These are phyloP conservation scores for Geopemphigus sp. DNA, from an alignment of 1,140 invertebrate genomes.

Conservation along the genomic window DNA sequence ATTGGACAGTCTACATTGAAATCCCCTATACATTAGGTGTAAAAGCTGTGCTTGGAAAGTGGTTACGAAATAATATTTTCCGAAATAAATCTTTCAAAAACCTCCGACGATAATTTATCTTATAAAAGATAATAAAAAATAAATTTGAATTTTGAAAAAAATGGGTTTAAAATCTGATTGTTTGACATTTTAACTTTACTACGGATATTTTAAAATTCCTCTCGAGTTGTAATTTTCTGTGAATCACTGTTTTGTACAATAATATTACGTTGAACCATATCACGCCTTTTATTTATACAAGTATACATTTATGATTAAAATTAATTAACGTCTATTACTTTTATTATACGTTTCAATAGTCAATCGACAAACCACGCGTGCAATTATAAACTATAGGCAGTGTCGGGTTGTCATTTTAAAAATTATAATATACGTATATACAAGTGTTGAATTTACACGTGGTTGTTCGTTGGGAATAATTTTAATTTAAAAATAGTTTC, in stretches of 20 bases:
- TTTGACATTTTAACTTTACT: too few relatives aligned
- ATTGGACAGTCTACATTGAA: background rate
- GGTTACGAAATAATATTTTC: background rate
- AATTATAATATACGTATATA: background rate
- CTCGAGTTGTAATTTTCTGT: too few relatives aligned
- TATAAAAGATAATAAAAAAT: background rate
- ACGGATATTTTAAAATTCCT: too few relatives aligned
- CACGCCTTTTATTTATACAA: too few relatives aligned
- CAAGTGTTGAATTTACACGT: background rate
- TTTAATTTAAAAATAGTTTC: conserved; percentile 9
- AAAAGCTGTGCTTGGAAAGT: conserved; percentile 2
- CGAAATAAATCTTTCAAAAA: conserved; percentile 22
- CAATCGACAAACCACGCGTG: too few relatives aligned
- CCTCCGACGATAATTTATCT: background rate
- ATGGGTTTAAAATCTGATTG: too few relatives aligned
- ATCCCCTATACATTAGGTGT: background rate
- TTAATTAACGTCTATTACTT: too few relatives aligned
- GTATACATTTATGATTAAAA: too few relatives aligned
- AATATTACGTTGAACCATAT: too few relatives aligned
- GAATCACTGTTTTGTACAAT: too few relatives aligned
- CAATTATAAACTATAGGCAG: too few relatives aligned
- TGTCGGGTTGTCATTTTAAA: background rate
- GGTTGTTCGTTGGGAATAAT: background rate
- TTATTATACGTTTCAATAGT: too few relatives aligned
- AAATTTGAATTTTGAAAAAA: conserved; percentile 1